phyloP scores from a whole-genome alignment of 2,888 invertebrate species.

The Eupithecia dodoneata region DNA sequence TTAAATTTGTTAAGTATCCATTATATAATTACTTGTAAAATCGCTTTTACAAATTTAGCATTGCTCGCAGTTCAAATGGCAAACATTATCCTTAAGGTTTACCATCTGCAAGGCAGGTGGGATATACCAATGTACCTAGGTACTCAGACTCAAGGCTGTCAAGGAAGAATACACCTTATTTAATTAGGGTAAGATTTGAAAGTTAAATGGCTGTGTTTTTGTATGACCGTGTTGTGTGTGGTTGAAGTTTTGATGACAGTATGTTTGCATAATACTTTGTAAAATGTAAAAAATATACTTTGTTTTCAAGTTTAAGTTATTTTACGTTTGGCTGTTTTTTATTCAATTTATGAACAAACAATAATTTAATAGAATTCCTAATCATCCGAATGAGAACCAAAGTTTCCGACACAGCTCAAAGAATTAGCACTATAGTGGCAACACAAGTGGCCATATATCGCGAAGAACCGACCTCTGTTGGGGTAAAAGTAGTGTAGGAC shows the following conservation, averaged over 20 bases:
- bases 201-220: neutral
- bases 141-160: neutral
- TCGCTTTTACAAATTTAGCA: constrained; percentile 43
- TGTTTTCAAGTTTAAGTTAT: neutral
- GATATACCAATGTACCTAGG: constrained; percentile 6
- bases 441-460: no score
- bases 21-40: constrained; percentile 37
- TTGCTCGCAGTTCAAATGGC: constrained; percentile 52
- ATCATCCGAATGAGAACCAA: no score
- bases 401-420: no score
- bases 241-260: constrained; percentile 5
- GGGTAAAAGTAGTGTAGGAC: no score
- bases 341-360: no score
- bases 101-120: constrained; percentile 49
- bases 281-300: neutral
- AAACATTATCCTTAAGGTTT: constrained; percentile 47
- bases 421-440: no score
- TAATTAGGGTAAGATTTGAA: neutral
- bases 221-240: neutral
- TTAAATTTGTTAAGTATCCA: constrained; percentile 40
- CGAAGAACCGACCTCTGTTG: no score
- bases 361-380: no score
- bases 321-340: neutral
- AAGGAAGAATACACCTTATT: constrained; percentile 10
- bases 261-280: constrained; percentile 1